These are phyloP conservation scores for Coelopa frigida DNA, from an alignment of 1,140 invertebrate genomes.

Conservation along the genomic window DNA sequence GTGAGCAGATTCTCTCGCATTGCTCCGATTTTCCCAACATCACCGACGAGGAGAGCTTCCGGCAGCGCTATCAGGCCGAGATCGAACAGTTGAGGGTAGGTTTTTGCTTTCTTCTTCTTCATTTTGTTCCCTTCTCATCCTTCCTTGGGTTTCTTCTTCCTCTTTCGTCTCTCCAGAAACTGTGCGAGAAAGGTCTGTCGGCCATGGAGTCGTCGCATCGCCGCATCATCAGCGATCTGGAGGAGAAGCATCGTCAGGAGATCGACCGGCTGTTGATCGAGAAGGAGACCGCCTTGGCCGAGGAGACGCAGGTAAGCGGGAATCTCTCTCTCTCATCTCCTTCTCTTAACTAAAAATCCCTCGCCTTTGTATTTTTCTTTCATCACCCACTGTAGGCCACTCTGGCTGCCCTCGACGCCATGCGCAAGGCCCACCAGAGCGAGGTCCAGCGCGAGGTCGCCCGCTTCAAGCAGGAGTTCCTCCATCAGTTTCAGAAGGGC, in stretches of 20 bases:
- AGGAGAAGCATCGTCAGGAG: constrained; percentile 75
- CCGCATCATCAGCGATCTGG: constrained; percentile 74
- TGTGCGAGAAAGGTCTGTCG: constrained; percentile 78
- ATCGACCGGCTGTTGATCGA: constrained; percentile 52
- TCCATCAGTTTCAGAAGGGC: constrained; percentile 57
- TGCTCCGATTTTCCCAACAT: constrained; percentile 35
- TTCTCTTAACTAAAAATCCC: too few relatives aligned
- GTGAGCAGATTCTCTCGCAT: constrained; percentile 46
- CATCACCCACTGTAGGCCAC: constrained; percentile 48
- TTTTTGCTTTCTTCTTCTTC: constrained; percentile 4
- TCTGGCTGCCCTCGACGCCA: constrained; percentile 76
- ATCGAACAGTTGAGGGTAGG: constrained; percentile 73
- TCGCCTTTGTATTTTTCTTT: constrained; percentile 8
- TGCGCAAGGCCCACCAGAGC: constrained; percentile 86
- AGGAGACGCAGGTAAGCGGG: constrained; percentile 65
- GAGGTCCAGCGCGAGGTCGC: constrained; percentile 82
- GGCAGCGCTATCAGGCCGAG: constrained; percentile 73
- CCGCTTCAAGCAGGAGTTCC: constrained; percentile 79
- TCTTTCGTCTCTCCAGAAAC: constrained; percentile 44
- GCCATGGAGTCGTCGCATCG: constrained; percentile 84
- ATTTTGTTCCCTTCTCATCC: not conserved
- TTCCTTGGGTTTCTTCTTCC: not conserved
- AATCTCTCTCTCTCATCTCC: constrained; percentile 3
- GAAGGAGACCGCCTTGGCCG: constrained; percentile 81
- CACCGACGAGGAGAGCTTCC: constrained; percentile 56